Evolutionary conservation across 2,888 invertebrate species (phyloP).

Genomic region (Clistopyga incitator): DNA sequence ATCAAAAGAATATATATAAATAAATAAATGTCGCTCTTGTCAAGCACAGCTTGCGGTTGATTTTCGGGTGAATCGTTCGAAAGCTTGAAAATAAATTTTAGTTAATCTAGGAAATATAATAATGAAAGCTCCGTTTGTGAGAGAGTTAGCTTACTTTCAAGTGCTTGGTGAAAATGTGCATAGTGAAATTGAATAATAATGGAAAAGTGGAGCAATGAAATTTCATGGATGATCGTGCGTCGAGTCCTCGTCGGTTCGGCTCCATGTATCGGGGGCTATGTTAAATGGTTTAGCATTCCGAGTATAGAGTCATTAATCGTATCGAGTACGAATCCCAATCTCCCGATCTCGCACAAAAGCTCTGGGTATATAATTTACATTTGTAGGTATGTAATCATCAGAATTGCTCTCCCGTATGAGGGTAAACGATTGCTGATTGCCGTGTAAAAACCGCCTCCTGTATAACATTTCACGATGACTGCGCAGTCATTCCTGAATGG

Average conservation of each 20-base stretch:
- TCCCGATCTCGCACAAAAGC: conserved; percentile 34
- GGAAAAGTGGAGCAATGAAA: conserved; percentile 38
- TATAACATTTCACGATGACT: conserved; percentile 27
- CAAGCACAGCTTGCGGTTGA: too few species aligned
- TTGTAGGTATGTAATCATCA: conserved; percentile 55
- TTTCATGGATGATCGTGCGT: conserved; percentile 49
- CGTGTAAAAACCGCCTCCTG: conserved; percentile 27
- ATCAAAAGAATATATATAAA: too few species aligned
- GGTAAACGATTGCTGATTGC: conserved; percentile 47
- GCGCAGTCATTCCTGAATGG: conserved; percentile 1
- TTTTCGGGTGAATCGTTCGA: too few species aligned
- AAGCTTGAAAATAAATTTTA: too few species aligned
- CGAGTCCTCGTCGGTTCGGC: not conserved
- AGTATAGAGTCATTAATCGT: conserved; percentile 57
- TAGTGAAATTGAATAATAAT: conserved; percentile 6
- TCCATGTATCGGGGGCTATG: not conserved
- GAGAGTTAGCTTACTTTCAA: not conserved
- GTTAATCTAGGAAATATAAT: not conserved
- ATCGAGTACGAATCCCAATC: conserved; percentile 60
- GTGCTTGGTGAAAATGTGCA: conserved; percentile 3
- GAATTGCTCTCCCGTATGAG: conserved; percentile 28
- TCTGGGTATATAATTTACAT: conserved; percentile 48
- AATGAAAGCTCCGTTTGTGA: not conserved
- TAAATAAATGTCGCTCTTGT: too few species aligned
- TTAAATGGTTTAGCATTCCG: conserved; percentile 14